Evolutionary conservation across 2,113 vertebrate species (phyloP), one percentile per base, ranked within the genome.

Genomic region (Tonatia bakeri): DNA sequence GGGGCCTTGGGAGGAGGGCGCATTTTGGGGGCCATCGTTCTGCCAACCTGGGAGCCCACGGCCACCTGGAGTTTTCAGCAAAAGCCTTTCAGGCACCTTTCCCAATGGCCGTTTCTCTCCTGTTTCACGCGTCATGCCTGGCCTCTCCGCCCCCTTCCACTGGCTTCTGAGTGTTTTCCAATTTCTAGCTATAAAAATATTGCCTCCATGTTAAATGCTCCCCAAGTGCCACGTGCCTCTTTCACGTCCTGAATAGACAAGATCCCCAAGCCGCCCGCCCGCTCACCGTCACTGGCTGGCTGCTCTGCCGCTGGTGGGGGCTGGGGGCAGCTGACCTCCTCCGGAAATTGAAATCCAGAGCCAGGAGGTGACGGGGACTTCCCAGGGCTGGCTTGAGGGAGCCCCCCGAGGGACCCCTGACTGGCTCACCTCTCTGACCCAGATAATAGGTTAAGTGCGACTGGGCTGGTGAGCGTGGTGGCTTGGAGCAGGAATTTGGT

Each of bases 291-390:
- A n/a, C n/a, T n/a, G n/a, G 2, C 65, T 38, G 36, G 12, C 69
- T 31, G 4, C 7, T 59, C 38, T 31, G n/a, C 61, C n/a, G 5
- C 7, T 13, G 64, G 22, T 54, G 38, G 13, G 31, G 70, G 8
- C 4, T 20, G 70, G 10, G 8, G 52, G 54, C 64, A n/a, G 83
- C 54, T 45, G 14, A 33, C 43, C 79, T 90, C 11, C 54, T 82
- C 87, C 65, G 33, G 81, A 75, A 59, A 75, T 89, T 86, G 95
- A 98, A 97, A 97, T 94, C 92, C 86, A 96, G 91, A 97, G 90
- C 91, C 82, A 54, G 65, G 93, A 96, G 96, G 95, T 11, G 0
- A 96, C 69, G 86, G 95, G 92, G 88, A 93, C 45, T 76, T 70
- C 52, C 61, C 40, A 47, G 65, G 82, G 79, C 67, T 19, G 3